Percentiles rank a stretch among this genome's conserved stretches.
These are phyloP conservation scores for Apamea anceps DNA, from an alignment of 2,888 invertebrate species.

Conservation along the genomic window DNA sequence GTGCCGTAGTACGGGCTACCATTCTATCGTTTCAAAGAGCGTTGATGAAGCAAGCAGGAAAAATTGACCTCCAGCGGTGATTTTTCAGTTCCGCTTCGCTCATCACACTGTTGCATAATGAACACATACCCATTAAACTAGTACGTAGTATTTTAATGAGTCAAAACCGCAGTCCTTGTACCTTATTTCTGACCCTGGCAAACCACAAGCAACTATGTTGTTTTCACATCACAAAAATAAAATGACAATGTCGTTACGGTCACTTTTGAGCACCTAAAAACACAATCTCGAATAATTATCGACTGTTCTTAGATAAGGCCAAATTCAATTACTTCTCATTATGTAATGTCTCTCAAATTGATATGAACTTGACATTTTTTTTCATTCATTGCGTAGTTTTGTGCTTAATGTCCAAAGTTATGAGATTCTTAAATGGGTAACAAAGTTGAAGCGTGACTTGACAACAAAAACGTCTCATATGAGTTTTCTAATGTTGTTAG, in stretches of 20 bases:
- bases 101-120: not conserved
- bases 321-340: constrained; percentile 23
- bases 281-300: constrained; percentile 2
- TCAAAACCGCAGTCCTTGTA: constrained; percentile 42
- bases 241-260: constrained; percentile 21
- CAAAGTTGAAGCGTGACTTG: not conserved
- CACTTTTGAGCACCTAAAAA: constrained; percentile 11
- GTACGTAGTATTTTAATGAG: constrained; percentile 18
- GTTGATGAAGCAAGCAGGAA: not conserved
- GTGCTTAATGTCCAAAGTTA: constrained; percentile 21
- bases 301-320: constrained; percentile 11
- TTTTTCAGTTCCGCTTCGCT: constrained; percentile 2
- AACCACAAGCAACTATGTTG: constrained; percentile 37
- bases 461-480: not conserved
- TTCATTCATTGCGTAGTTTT: not conserved
- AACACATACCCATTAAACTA: not conserved
- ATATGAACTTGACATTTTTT: constrained; percentile 36
- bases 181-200: constrained; percentile 24
- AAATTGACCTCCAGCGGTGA: not conserved
- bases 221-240: constrained; percentile 8
- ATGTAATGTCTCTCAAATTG: constrained; percentile 39
- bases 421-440: not conserved
- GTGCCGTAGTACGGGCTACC: no score
- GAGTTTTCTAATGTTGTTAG: not conserved
- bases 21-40: no score